A percentile compares a stretch with the other conserved stretches of the same genome.
Evolutionary conservation across 2,888 invertebrate genomes (phyloP).

Genomic region (Congeria kusceri): DNA sequence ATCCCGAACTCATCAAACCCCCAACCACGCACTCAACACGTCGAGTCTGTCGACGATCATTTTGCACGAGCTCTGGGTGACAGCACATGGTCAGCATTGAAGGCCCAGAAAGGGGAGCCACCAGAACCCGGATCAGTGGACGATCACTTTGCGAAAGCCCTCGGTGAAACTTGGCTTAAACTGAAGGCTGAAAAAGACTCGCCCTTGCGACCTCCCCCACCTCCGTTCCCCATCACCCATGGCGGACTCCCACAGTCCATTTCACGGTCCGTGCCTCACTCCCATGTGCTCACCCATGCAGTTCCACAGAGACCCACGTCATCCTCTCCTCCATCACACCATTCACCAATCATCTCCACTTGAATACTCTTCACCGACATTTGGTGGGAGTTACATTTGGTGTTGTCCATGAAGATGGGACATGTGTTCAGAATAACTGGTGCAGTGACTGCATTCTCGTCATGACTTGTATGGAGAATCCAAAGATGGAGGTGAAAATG

Average conservation of each 20-base stretch:
- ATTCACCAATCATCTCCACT: constrained; percentile 66
- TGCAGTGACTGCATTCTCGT: too few species aligned
- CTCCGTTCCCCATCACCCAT: constrained; percentile 47
- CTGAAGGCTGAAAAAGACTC: constrained; percentile 81
- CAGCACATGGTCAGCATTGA: constrained; percentile 89
- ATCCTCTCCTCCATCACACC: constrained; percentile 60
- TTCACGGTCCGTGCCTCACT: constrained; percentile 44
- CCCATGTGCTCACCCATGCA: constrained; percentile 45
- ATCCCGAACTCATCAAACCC: constrained; percentile 41
- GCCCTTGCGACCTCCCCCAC: constrained; percentile 46
- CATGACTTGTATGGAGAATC: too few species aligned
- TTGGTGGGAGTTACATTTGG: neutral
- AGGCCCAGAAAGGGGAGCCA: constrained; percentile 72
- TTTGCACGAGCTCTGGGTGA: constrained; percentile 95
- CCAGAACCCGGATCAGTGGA: constrained; percentile 88
- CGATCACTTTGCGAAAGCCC: constrained; percentile 96
- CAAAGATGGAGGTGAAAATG: too few species aligned
- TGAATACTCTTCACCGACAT: constrained; percentile 32
- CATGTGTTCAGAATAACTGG: too few species aligned
- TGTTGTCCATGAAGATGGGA: too few species aligned
- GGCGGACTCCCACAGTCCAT: constrained; percentile 49
- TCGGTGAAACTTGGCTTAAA: constrained; percentile 91
- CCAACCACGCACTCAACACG: constrained; percentile 49
- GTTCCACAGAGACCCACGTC: constrained; percentile 52
- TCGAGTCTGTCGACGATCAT: constrained; percentile 93